Evolutionary conservation across 2,797 vertebrate genomes (phyloP).

Genomic region (Chanos chanos): DNA sequence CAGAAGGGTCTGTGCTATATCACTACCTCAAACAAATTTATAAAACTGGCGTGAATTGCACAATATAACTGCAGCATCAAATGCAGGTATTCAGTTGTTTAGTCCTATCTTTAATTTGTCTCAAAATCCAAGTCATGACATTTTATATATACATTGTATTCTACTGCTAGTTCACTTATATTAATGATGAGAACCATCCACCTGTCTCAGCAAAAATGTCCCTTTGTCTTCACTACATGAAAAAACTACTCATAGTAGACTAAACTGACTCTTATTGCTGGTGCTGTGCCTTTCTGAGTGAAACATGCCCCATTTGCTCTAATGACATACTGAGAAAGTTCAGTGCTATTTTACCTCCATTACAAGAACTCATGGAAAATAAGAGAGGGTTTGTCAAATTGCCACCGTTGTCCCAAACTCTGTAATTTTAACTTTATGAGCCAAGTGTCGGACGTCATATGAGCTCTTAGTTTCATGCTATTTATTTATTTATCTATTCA

Average conservation of each 20-base stretch:
- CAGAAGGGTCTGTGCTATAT: too few relatives aligned
- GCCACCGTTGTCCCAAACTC: neutral
- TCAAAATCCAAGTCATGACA: too few relatives aligned
- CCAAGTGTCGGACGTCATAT: neutral
- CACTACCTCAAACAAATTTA: too few relatives aligned
- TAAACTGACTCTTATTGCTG: neutral
- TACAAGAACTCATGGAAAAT: neutral
- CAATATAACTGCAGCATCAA: too few relatives aligned
- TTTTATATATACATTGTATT: too few relatives aligned
- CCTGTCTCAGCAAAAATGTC: too few relatives aligned
- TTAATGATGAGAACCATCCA: too few relatives aligned
- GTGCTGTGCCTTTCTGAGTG: neutral
- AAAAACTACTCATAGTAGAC: neutral
- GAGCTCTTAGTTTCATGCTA: neutral
- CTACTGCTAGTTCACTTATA: too few relatives aligned
- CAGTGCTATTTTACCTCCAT: neutral
- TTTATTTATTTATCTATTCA: neutral
- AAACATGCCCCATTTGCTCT: neutral
- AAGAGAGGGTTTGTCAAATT: neutral
- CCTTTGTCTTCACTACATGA: neutral
- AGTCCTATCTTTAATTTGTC: too few relatives aligned
- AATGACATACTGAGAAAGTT: constrained; percentile 2
- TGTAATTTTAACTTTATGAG: constrained; percentile 6
- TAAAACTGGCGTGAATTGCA: too few relatives aligned
- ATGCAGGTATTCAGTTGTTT: too few relatives aligned